Evolutionary conservation across 2,888 invertebrate genomes (phyloP).

Genomic region (Aphrophora alni): DNA sequence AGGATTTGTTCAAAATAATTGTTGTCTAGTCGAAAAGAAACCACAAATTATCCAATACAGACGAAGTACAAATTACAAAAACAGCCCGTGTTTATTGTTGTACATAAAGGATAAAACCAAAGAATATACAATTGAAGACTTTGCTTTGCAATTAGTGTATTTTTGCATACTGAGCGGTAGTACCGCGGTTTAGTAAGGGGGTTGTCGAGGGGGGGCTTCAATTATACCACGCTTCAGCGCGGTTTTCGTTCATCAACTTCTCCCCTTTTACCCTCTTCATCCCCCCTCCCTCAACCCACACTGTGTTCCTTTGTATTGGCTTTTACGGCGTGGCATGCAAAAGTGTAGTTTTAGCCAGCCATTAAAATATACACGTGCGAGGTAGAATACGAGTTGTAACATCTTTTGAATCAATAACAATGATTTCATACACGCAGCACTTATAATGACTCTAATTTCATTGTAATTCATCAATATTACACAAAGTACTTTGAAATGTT

Average conservation of each 20-base stretch:
- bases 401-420: background rate
- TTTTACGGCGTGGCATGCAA: background rate
- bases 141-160: constrained; percentile 9
- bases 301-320: constrained; percentile 44
- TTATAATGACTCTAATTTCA: too few species aligned
- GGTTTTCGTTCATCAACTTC: constrained; percentile 32
- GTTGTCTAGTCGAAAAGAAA: background rate
- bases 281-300: constrained; percentile 18
- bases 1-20: too few species aligned
- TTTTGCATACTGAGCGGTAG: background rate
- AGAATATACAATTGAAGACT: constrained; percentile 4
- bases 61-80: background rate
- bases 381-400: constrained; percentile 36
- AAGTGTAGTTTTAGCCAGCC: background rate
- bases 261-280: constrained; percentile 31
- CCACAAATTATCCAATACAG: background rate
- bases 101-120: background rate
- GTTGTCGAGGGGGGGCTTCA: background rate
- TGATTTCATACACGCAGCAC: too few species aligned
- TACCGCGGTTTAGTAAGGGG: background rate
- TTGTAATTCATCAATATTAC: too few species aligned
- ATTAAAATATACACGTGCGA: background rate
- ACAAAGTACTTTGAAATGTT: too few species aligned
- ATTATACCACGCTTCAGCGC: constrained; percentile 4
- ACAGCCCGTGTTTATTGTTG: background rate